Conservation (phyloP, 2,888 invertebrate species). For the Strigamia crassipes region DNA sequence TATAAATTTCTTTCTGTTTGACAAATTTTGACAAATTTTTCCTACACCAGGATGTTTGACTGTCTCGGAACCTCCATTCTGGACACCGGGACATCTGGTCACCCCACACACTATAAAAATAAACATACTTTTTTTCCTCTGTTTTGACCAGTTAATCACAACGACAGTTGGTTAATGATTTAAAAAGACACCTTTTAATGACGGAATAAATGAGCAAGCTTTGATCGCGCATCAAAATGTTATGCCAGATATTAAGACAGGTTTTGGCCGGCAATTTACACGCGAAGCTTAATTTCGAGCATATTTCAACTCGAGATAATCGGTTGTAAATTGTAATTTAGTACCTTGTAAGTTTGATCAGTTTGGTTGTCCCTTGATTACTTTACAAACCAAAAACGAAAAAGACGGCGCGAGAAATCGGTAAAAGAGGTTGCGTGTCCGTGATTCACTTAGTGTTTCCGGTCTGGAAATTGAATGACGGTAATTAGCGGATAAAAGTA, state of each 20-base stretch:
- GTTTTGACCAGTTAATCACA: too few species aligned
- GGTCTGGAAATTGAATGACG: constrained; percentile 7
- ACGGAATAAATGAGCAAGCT: too few species aligned
- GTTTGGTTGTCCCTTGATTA: not conserved
- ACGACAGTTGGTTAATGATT: too few species aligned
- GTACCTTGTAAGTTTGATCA: not conserved
- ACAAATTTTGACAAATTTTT: too few species aligned
- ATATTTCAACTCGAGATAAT: not conserved
- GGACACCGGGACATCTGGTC: too few species aligned
- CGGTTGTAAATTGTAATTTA: not conserved
- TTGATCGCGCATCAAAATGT: not conserved
- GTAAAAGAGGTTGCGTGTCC: not conserved
- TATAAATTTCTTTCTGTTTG: too few species aligned
- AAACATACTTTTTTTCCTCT: too few species aligned
- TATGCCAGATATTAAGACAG: not conserved
- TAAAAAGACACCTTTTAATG: too few species aligned
- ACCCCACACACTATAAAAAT: too few species aligned
- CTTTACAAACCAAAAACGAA: not conserved
- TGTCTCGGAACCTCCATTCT: too few species aligned
- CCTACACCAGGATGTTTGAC: too few species aligned
- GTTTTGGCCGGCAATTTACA: not conserved
- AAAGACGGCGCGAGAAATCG: not conserved
- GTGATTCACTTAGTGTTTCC: constrained; percentile 32
- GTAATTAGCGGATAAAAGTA: constrained; percentile 16
- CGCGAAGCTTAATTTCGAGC: not conserved